Evolutionary conservation across 2,113 vertebrate genomes (phyloP).

Genomic region (Mionectes macconnelli): DNA sequence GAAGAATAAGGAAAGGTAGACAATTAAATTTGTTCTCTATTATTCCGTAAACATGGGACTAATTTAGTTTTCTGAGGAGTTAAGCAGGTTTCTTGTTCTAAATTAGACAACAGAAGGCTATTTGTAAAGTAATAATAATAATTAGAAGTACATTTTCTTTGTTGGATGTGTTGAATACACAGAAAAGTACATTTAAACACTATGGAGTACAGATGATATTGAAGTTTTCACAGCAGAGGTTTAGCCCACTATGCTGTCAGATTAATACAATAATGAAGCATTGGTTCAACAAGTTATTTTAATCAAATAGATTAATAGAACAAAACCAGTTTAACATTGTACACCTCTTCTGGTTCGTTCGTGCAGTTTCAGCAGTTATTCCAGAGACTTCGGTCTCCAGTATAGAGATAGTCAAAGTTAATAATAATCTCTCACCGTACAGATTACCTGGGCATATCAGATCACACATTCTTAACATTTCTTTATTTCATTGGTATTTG

Average conservation of each 20-base stretch:
- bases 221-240: neutral
- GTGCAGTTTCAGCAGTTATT: neutral
- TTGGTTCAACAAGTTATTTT: neutral
- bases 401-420: neutral
- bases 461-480: neutral
- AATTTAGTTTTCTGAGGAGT: conserved; percentile 12
- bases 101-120: conserved; percentile 1
- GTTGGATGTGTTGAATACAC: neutral
- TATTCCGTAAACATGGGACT: neutral
- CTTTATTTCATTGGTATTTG: neutral
- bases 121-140: neutral
- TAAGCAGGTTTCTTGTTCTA: conserved; percentile 21
- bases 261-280: neutral
- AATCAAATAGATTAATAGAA: neutral
- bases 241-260: neutral
- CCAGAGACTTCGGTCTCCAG: neutral
- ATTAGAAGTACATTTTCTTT: neutral
- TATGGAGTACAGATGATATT: neutral
- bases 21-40: conserved; percentile 13
- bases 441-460: neutral
- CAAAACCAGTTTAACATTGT: neutral
- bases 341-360: neutral
- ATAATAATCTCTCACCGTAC: neutral
- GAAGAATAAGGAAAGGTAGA: neutral
- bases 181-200: neutral